phyloP scores from a whole-genome alignment of 2,888 invertebrate species.

The Hydropsyche betteni region DNA sequence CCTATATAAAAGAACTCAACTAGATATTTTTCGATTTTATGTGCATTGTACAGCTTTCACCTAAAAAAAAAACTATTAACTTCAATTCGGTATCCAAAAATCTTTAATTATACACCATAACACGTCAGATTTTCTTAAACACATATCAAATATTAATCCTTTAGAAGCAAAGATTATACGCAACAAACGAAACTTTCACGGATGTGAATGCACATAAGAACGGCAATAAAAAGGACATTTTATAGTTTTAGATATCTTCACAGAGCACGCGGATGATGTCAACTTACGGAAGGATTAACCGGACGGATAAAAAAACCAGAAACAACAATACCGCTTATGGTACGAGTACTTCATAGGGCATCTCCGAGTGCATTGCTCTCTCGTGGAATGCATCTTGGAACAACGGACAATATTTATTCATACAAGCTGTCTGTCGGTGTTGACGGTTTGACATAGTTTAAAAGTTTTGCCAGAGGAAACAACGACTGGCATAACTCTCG shows the following conservation, averaged over 20 bases:
- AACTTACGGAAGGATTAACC: background rate
- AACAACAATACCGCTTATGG: too few species aligned
- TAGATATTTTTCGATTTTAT: too few species aligned
- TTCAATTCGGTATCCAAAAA: background rate
- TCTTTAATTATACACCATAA: constrained; percentile 2
- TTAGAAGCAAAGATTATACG: background rate
- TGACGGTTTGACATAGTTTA: constrained; percentile 24
- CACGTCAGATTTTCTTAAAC: background rate
- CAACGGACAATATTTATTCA: constrained; percentile 27
- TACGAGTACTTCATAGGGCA: too few species aligned
- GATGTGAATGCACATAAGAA: background rate
- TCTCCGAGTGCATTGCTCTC: constrained; percentile 24
- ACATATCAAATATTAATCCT: constrained; percentile 3
- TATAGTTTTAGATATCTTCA: constrained; percentile 8
- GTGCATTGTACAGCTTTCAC: too few species aligned
- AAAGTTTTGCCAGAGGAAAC: background rate
- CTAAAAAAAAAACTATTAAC: too few species aligned
- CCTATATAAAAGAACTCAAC: too few species aligned
- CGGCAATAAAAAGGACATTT: constrained; percentile 21
- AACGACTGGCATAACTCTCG: constrained; percentile 17
- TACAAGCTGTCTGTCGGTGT: constrained; percentile 1
- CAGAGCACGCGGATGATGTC: background rate
- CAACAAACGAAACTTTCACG: background rate
- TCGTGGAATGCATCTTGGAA: constrained; percentile 15
- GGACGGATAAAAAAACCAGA: too few species aligned